Conservation (phyloP, 2,888 invertebrate species). For the Limenitis arthemis region DNA sequence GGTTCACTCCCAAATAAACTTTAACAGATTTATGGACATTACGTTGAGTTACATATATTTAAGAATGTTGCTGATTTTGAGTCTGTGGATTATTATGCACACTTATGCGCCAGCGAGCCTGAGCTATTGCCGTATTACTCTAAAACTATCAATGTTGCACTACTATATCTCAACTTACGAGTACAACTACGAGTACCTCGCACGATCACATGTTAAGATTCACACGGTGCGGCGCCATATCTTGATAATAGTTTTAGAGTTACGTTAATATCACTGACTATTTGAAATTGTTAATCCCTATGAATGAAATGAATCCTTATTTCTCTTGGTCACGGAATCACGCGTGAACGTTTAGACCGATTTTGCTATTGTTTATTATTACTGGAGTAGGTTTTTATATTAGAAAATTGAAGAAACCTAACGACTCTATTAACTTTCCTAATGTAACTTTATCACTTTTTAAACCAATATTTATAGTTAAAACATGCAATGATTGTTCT, state of each 20-base stretch:
- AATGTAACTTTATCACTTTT: no score
- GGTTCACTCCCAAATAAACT: conserved; percentile 38
- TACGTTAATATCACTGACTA: no score
- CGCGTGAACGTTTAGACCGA: no score
- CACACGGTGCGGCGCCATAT: neutral
- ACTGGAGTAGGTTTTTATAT: no score
- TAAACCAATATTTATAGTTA: no score
- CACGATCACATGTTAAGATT: neutral
- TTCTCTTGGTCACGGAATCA: no score
- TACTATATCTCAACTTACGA: conserved; percentile 2
- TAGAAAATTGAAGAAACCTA: no score
- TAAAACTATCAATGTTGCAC: neutral
- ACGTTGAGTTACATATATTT: conserved; percentile 3
- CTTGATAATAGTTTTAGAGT: neutral
- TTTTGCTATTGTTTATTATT: no score
- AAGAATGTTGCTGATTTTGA: conserved; percentile 56
- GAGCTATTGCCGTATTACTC: conserved; percentile 65
- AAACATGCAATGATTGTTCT: no score
- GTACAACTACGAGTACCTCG: neutral
- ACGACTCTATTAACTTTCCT: no score
- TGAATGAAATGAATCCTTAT: no score
- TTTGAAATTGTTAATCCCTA: no score
- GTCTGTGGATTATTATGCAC: conserved; percentile 59
- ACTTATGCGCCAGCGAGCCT: conserved; percentile 58
- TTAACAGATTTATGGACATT: conserved; percentile 18